phyloP scores from a whole-genome alignment of 64 coral and sea anemone species.

The Pachyseris speciosa region DNA sequence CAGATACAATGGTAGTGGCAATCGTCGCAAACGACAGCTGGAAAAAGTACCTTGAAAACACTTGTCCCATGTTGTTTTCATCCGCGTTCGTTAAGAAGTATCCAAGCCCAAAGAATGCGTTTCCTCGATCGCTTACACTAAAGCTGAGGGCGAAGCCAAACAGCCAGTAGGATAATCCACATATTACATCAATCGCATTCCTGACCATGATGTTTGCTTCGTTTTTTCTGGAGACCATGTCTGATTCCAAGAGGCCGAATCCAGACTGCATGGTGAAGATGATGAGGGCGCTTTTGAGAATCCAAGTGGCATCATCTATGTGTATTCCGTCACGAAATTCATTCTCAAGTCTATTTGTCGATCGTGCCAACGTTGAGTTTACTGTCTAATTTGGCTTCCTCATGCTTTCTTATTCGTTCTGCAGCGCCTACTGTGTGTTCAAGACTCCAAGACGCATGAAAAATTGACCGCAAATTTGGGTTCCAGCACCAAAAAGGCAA shows the following conservation, averaged over 20 bases:
- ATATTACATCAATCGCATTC: constrained; percentile 66
- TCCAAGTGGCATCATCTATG: constrained; percentile 57
- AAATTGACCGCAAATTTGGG: too few relatives aligned
- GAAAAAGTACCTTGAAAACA: constrained; percentile 64
- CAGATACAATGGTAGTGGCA: constrained; percentile 70
- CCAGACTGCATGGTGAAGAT: constrained; percentile 80
- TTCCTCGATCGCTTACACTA: neutral
- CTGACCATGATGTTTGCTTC: constrained; percentile 78
- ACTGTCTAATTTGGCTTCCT: too few relatives aligned
- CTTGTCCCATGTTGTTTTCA: constrained; percentile 53
- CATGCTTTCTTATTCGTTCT: too few relatives aligned
- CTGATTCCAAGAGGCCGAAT: constrained; percentile 70
- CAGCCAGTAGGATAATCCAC: constrained; percentile 64
- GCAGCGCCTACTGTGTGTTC: too few relatives aligned
- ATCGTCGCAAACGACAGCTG: constrained; percentile 74
- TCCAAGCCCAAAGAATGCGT: constrained; percentile 46
- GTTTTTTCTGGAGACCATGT: constrained; percentile 72
- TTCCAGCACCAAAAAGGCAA: too few relatives aligned
- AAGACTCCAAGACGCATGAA: too few relatives aligned
- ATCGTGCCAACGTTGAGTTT: neutral
- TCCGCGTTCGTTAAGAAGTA: constrained; percentile 65
- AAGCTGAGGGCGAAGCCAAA: constrained; percentile 70
- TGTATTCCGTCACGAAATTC: neutral
- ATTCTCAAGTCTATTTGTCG: neutral
- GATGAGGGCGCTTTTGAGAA: constrained; percentile 59